phyloP scores from a whole-genome alignment of 92 coral and sea anemone genomes.

The Scolanthus callimorphus region DNA sequence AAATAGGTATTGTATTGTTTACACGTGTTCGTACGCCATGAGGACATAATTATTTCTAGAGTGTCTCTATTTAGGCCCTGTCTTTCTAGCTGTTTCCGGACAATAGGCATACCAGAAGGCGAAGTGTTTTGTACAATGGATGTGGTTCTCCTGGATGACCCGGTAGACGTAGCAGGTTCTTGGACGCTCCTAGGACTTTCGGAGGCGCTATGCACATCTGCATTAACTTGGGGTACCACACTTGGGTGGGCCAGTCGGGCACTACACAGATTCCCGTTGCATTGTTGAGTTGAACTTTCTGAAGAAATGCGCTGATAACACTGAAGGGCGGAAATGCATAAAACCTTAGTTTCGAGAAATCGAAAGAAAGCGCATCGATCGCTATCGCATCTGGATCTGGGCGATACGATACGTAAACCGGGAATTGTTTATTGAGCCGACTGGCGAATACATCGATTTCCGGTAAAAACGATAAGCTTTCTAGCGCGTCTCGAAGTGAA shows the following conservation, averaged over 20 bases:
- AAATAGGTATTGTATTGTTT: conserved; percentile 10
- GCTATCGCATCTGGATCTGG: conserved; percentile 25
- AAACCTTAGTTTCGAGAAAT: conserved; percentile 9
- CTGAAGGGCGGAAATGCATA: conserved; percentile 36
- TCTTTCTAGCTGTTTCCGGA: conserved; percentile 21
- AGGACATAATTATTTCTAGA: conserved; percentile 21
- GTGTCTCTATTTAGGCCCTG: conserved; percentile 16
- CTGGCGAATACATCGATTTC: conserved; percentile 41
- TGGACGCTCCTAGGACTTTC: background rate
- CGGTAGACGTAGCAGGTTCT: conserved; percentile 1
- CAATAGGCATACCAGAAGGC: conserved; percentile 24
- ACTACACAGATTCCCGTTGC: conserved; percentile 15
- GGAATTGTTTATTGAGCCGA: conserved; percentile 20
- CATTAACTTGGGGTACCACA: conserved; percentile 14
- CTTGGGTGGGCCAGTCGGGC: conserved; percentile 22
- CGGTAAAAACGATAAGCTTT: conserved; percentile 12
- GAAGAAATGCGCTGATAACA: conserved; percentile 8
- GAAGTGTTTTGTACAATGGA: conserved; percentile 21
- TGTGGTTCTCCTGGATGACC: conserved; percentile 8
- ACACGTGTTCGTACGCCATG: conserved; percentile 16
- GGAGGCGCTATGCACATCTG: conserved; percentile 7
- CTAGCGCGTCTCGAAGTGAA: conserved; percentile 2
- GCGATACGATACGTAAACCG: conserved; percentile 29
- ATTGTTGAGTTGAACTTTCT: conserved; percentile 6
- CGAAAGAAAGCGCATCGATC: too few species aligned